Conservation (phyloP, 2,113 vertebrate genomes). For the Dolichotis patagonum region DNA sequence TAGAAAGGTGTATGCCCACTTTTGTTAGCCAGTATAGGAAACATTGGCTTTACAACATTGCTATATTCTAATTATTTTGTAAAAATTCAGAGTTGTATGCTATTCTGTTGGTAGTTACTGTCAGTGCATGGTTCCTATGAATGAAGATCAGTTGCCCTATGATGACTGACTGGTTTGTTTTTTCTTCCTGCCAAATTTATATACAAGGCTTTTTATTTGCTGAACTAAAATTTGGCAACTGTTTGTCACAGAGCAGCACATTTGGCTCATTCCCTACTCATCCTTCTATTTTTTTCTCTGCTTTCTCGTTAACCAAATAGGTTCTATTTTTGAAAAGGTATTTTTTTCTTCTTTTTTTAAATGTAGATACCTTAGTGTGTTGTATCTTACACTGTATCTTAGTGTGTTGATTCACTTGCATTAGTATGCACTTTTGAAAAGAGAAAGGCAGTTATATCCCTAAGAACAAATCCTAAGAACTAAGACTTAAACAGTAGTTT, state of each 20-base stretch:
- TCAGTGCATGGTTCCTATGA: not conserved
- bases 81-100: conserved; percentile 47
- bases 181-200: conserved; percentile 28
- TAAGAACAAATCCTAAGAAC: conserved; percentile 36
- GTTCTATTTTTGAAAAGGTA: conserved; percentile 27
- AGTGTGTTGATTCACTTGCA: conserved; percentile 25
- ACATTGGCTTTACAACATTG: conserved; percentile 30
- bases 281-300: not conserved
- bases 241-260: conserved; percentile 23
- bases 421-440: conserved; percentile 50
- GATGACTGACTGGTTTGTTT: conserved; percentile 17
- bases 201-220: conserved; percentile 33
- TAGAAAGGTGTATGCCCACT: not conserved
- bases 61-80: conserved; percentile 45
- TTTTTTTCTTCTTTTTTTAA: not conserved
- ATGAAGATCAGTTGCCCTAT: conserved; percentile 16
- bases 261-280: not conserved
- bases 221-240: conserved; percentile 51
- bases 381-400: conserved; percentile 11
- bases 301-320: conserved; percentile 15
- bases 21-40: conserved; percentile 47
- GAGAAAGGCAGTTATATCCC: conserved; percentile 1
- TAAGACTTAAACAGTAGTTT: conserved; percentile 40
- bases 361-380: not conserved
- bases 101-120: conserved; percentile 28